Base-by-base conservation (phyloP, 2,888 invertebrate genomes). In the Archips crataeganus region DNA sequence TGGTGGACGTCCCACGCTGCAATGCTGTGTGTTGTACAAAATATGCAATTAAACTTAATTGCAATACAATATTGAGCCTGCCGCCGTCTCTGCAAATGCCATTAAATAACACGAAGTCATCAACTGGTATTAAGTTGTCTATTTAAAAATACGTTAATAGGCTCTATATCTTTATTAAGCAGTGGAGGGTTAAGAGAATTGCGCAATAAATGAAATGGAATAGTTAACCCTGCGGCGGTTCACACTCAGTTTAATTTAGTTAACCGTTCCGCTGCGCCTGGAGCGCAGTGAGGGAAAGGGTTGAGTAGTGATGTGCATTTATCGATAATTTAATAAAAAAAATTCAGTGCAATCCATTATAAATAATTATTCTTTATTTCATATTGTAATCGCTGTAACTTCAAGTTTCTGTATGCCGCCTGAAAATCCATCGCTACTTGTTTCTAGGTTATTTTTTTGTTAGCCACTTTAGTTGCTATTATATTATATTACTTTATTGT, bases 241-340 rank as follows among this genome's bases (percentile, higher is more conserved):
- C 93, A 90, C 94, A 94, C 92, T 93, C 92, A 90, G 88, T 94
- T 94, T 94, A 94, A 94, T 94, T 94, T 94, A 93, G 94, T 94
- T 94, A 94, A 94, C 93, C 89, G 93, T 93, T 90, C 85, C 88
- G 90, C 84, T 89, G 91, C 90, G 90, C 92, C 89, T 87, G 85
- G 88, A 81, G 91, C 90, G 82, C 79, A 75, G 78, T 79, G 79
- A 80, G 86, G 85, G 90, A 87, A 93, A 93, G 94, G 94, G 94
- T 93, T 93, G 82, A 80, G 70, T 85, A 85, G 90, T 84, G 92
- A 87, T 83, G 89, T 4, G 23, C 23, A 23, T 13, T 60, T 64
- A 61, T 70, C 74, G 74, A 74, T 69, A 51, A 39, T 57, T 63
- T 57, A 6, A 47, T 47, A 54, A 51, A 65, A 51, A 65, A 51